A percentile compares a stretch with the other conserved stretches of the same genome.
These are phyloP conservation scores for Bradysia coprophila DNA, from an alignment of 1,140 invertebrate genomes.

Conservation along the genomic window DNA sequence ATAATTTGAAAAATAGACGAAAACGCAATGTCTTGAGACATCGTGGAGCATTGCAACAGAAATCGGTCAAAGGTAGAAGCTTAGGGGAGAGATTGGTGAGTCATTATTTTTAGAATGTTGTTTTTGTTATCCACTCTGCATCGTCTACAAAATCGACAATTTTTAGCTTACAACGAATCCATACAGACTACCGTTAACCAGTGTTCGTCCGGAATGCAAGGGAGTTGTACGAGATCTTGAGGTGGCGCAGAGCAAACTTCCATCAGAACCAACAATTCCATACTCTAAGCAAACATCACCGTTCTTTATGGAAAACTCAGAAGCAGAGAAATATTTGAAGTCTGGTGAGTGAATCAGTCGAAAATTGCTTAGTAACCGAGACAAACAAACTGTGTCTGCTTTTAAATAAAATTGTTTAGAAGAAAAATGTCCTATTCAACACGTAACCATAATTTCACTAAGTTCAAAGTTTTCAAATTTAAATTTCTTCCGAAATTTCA, in stretches of 20 bases:
- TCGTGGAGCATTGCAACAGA: conserved; percentile 31
- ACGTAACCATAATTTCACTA: conserved; percentile 1
- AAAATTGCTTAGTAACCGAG: no score
- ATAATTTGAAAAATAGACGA: conserved; percentile 33
- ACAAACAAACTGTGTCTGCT: no score
- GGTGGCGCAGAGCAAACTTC: conserved; percentile 32
- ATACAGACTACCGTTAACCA: conserved; percentile 41
- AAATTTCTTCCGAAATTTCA: conserved; percentile 11
- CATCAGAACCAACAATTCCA: conserved; percentile 25
- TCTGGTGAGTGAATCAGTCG: no score
- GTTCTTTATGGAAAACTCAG: no score
- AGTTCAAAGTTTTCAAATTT: conserved; percentile 2
- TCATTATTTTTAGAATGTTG: no score
- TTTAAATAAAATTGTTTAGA: no score
- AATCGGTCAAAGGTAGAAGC: conserved; percentile 29
- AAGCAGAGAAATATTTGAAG: no score
- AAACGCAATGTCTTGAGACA: conserved; percentile 29
- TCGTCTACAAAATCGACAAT: neutral
- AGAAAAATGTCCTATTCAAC: conserved; percentile 4
- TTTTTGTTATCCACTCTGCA: no score
- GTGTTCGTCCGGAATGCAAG: conserved; percentile 40
- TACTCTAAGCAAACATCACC: conserved; percentile 26
- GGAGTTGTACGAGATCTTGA: conserved; percentile 36
- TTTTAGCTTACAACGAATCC: conserved; percentile 36
- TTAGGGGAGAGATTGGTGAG: conserved; percentile 39